Percentiles rank a stretch among this genome's conserved stretches.
Conservation (phyloP, 2,113 vertebrate species). For the Misgurnus anguillicaudatus region DNA sequence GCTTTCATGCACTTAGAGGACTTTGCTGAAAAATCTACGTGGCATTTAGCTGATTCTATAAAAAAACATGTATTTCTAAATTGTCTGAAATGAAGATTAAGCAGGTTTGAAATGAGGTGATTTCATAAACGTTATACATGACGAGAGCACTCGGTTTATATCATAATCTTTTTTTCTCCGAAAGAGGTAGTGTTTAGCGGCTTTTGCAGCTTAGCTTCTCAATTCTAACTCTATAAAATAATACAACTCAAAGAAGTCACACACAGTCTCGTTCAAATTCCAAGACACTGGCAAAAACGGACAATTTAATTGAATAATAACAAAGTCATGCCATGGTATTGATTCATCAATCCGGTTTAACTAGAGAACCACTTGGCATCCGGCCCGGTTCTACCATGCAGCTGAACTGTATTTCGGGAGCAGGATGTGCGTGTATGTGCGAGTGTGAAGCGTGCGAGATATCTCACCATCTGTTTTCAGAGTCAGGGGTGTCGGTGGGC, state of each 20-base stretch:
- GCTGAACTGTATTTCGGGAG: constrained; percentile 12
- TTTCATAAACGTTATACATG: no score
- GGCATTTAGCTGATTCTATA: no score
- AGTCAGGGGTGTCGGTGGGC: constrained; percentile 92
- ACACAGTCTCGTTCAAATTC: not conserved
- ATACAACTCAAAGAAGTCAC: not conserved
- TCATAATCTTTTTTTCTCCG: no score
- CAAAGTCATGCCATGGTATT: constrained; percentile 17
- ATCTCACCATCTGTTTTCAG: constrained; percentile 90
- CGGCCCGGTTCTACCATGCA: constrained; percentile 19
- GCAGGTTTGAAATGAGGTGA: no score
- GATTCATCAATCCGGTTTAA: constrained; percentile 26
- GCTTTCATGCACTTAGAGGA: no score
- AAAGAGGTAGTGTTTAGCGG: no score
- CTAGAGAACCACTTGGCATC: constrained; percentile 5
- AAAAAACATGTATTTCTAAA: no score
- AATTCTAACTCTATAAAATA: no score
- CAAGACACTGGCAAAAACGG: not conserved
- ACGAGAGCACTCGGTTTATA: no score
- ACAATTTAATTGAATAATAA: constrained; percentile 2
- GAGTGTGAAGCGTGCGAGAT: not conserved
- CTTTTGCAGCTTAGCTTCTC: no score
- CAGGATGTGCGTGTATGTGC: constrained; percentile 5
- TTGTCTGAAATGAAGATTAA: no score
- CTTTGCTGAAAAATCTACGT: no score